phyloP scores from a whole-genome alignment of 2,113 vertebrate genomes.

The Tauraco erythrolophus region DNA sequence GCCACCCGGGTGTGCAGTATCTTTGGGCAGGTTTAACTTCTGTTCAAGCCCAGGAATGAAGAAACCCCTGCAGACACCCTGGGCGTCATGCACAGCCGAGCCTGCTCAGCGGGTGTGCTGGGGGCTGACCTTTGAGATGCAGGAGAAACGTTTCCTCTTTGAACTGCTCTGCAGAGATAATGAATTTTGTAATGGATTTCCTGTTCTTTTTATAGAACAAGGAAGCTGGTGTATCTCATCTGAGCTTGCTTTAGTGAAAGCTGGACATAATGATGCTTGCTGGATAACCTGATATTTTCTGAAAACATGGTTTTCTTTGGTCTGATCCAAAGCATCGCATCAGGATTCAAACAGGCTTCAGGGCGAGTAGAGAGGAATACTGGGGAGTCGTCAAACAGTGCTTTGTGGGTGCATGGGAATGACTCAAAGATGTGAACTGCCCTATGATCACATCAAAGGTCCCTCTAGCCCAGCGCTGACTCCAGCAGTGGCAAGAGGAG shows the following conservation, averaged over 20 bases:
- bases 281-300: neutral
- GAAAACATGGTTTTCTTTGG: neutral
- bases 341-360: neutral
- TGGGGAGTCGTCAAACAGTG: neutral
- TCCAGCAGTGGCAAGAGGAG: neutral
- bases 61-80: neutral
- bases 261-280: neutral
- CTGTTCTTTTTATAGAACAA: constrained; percentile 41
- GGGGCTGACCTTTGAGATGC: neutral
- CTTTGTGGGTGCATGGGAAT: fast-evolving
- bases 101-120: neutral
- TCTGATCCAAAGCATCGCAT: neutral
- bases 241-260: neutral
- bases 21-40: neutral
- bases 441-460: neutral
- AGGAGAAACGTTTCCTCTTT: neutral
- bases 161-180: constrained; percentile 9
- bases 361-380: fast-evolving
- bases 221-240: neutral
- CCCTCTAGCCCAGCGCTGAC: neutral
- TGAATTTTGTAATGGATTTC: constrained; percentile 34
- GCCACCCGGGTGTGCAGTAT: fast-evolving
- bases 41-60: neutral
- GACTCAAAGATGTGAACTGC: neutral
- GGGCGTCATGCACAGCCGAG: neutral